Evolutionary conservation across 2,113 vertebrate genomes (phyloP).

Genomic region (Cisticola juncidis): DNA sequence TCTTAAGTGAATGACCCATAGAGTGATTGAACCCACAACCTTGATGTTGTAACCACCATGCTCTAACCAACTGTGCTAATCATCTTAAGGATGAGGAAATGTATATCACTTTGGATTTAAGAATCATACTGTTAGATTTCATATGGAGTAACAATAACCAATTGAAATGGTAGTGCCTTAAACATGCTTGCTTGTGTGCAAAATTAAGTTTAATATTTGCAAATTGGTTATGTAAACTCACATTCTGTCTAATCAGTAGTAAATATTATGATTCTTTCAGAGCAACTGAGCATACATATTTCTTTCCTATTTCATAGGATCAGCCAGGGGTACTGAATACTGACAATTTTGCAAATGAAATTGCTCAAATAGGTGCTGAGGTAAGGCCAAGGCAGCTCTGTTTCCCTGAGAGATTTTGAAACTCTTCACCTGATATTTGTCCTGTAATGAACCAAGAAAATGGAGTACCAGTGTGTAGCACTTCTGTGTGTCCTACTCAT

Average conservation of each 20-base stretch:
- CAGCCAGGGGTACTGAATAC: neutral
- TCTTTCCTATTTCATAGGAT: neutral
- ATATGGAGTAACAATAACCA: neutral
- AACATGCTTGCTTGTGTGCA: neutral
- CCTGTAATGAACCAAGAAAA: neutral
- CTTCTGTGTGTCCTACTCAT: neutral
- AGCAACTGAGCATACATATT: neutral
- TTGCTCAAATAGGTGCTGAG: neutral
- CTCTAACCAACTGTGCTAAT: neutral
- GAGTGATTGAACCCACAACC: neutral
- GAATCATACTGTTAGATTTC: neutral
- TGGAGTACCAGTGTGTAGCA: too few species aligned
- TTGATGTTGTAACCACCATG: neutral
- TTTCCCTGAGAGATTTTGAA: neutral
- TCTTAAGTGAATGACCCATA: neutral
- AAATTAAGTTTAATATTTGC: neutral
- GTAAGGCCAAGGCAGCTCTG: neutral
- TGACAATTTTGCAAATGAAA: neutral
- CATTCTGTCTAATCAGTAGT: neutral
- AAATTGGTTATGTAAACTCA: neutral
- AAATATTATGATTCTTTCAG: neutral
- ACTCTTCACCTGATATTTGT: neutral
- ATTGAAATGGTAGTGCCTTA: neutral
- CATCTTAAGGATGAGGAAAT: neutral
- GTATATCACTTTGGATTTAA: neutral